A percentile compares a stretch with the other conserved stretches of the same genome.
phyloP scores from a whole-genome alignment of 2,888 invertebrate species.

The Pseudeuparius sepicola region DNA sequence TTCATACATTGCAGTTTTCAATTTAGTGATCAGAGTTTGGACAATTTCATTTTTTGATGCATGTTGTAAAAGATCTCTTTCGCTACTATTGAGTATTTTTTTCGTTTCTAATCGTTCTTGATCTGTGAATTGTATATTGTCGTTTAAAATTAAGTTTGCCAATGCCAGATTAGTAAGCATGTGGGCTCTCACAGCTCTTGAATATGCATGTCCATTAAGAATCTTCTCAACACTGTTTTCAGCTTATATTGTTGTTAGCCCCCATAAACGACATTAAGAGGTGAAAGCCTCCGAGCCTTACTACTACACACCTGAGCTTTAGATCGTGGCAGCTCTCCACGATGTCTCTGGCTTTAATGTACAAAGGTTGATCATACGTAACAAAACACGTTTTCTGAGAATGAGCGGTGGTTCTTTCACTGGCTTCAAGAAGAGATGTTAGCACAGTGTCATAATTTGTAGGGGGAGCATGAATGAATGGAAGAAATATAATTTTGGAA shows the following conservation, averaged over 20 bases:
- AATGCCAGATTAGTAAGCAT: constrained; percentile 8
- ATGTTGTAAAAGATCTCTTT: too few species aligned
- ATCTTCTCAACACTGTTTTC: constrained; percentile 24
- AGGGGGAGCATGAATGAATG: too few species aligned
- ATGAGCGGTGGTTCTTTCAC: constrained; percentile 2
- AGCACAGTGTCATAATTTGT: constrained; percentile 1
- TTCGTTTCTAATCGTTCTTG: too few species aligned
- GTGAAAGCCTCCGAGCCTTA: too few species aligned
- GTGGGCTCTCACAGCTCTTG: constrained; percentile 20
- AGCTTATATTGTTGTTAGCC: too few species aligned
- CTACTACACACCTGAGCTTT: too few species aligned
- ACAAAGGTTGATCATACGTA: constrained; percentile 9
- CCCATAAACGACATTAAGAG: too few species aligned
- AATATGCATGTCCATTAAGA: constrained; percentile 25
- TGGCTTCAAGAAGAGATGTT: constrained; percentile 1
- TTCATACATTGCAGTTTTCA: too few species aligned
- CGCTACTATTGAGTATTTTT: too few species aligned
- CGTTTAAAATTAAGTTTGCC: constrained; percentile 8
- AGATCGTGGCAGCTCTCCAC: too few species aligned
- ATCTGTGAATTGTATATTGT: constrained; percentile 7
- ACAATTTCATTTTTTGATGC: too few species aligned
- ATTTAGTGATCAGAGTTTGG: too few species aligned
- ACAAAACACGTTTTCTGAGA: constrained; percentile 1
- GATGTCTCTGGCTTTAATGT: constrained; percentile 8
- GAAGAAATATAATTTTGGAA: constrained; percentile 4